Conservation (phyloP, 2,797 vertebrate species). For the Philypnodon macrostomus region DNA sequence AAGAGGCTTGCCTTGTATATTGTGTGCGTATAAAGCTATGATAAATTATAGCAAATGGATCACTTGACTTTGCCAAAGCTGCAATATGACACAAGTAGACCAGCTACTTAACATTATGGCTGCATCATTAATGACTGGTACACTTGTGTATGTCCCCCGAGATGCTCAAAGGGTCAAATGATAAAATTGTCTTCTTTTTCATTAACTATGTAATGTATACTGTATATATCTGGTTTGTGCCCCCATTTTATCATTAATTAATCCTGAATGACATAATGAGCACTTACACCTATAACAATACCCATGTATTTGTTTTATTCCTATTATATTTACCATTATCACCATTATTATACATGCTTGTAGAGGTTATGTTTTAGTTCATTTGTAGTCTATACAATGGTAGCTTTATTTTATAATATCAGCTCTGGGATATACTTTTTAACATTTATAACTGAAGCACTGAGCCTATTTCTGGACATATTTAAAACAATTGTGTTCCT, state of each 20-base stretch:
- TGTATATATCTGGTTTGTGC: slow-evolving; percentile 64
- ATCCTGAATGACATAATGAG: slow-evolving; percentile 72
- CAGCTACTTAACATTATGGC: slow-evolving; percentile 74
- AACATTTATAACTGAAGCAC: slow-evolving; percentile 27
- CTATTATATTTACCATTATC: slow-evolving; percentile 1
- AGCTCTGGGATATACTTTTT: slow-evolving; percentile 18
- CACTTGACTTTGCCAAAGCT: slow-evolving; percentile 74
- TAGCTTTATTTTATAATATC: slow-evolving; percentile 18
- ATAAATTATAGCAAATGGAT: slow-evolving; percentile 64
- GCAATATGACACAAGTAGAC: slow-evolving; percentile 75
- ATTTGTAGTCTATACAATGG: slow-evolving; percentile 7
- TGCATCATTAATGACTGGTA: slow-evolving; percentile 72
- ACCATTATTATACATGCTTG: neutral
- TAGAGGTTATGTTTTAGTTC: slow-evolving; percentile 1
- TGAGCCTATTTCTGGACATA: slow-evolving; percentile 37
- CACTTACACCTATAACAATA: slow-evolving; percentile 36
- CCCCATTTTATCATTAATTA: slow-evolving; percentile 72
- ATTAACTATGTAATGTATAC: slow-evolving; percentile 70
- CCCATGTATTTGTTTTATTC: slow-evolving; percentile 5
- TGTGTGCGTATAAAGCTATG: slow-evolving; percentile 37
- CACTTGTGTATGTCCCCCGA: slow-evolving; percentile 68
- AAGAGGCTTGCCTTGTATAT: slow-evolving; percentile 37
- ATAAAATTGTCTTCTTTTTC: slow-evolving; percentile 69
- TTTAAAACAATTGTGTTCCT: slow-evolving; percentile 51
- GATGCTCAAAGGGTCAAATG: slow-evolving; percentile 64